Conservation (phyloP, 1,140 invertebrate genomes). For the Protaetia brevitarsis region DNA sequence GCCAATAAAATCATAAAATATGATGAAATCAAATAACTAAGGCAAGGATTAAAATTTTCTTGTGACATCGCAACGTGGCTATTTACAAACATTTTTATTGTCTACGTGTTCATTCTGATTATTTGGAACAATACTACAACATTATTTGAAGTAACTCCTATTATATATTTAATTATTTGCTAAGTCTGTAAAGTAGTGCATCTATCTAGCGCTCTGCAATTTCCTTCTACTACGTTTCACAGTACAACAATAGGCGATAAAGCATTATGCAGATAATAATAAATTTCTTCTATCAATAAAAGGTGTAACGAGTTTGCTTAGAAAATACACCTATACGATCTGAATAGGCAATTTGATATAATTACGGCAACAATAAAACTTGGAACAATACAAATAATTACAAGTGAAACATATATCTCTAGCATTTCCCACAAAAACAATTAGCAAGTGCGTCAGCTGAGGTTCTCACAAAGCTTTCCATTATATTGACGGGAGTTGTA, state of each 20-base stretch:
- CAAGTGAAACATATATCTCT: constrained; percentile 18
- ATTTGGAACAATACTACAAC: not conserved
- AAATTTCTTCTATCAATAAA: constrained; percentile 18
- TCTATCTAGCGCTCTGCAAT: not conserved
- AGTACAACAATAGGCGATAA: constrained; percentile 9
- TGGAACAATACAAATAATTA: not conserved
- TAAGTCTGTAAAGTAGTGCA: not conserved
- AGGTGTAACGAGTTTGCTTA: not conserved
- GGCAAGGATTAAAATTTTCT: not conserved
- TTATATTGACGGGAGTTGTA: not conserved
- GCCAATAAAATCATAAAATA: not conserved
- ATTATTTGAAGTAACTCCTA: not conserved
- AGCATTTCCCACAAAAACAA: constrained; percentile 12
- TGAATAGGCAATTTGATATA: constrained; percentile 15
- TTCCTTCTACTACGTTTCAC: not conserved
- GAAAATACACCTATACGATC: constrained; percentile 9
- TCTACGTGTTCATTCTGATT: not conserved
- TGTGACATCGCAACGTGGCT: not conserved
- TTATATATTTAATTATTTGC: not conserved
- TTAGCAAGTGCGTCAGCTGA: constrained; percentile 6
- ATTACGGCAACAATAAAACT: constrained; percentile 9
- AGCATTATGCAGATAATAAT: not conserved
- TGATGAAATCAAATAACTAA: too few species aligned
- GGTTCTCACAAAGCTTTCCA: not conserved
- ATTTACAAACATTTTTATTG: not conserved